Percentiles rank a stretch among this genome's conserved stretches.
Conservation (phyloP, 1,140 invertebrate genomes). For the Lasioglossum baleicum region DNA sequence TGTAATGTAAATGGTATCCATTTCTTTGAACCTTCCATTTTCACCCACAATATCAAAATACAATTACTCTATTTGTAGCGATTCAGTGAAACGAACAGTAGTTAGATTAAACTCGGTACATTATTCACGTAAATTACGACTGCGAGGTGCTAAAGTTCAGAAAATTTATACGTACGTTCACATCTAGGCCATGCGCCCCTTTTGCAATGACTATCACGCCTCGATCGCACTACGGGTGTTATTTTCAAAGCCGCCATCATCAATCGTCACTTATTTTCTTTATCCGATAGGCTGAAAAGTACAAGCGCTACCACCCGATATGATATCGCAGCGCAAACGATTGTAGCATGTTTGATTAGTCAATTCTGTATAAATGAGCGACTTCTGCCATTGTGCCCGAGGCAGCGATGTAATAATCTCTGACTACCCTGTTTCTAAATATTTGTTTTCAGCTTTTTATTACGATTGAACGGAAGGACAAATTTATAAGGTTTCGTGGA, state of each 20-base stretch:
- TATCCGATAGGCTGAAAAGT: constrained; percentile 15
- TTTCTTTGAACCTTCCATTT: too few species aligned
- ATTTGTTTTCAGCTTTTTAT: background rate
- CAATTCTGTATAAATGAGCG: background rate
- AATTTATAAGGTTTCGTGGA: background rate
- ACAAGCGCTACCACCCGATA: constrained; percentile 10
- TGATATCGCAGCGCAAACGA: background rate
- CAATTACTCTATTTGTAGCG: too few species aligned
- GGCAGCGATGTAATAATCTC: background rate
- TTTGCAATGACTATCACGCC: background rate
- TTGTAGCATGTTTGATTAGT: constrained; percentile 9
- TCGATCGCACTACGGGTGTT: background rate
- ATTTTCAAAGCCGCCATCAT: background rate
- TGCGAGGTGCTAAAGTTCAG: too few species aligned
- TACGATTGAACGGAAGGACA: background rate
- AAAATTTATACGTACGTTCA: too few species aligned
- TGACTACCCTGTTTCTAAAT: background rate
- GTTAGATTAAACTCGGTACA: too few species aligned
- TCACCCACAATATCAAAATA: too few species aligned
- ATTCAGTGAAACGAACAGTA: too few species aligned
- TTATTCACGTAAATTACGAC: too few species aligned
- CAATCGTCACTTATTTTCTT: background rate
- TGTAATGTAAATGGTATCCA: too few species aligned
- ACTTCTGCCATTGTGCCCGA: background rate
- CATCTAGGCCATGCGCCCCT: too few species aligned